phyloP scores from a whole-genome alignment of 1,140 invertebrate species.

The Rhizoglyphus robini region DNA sequence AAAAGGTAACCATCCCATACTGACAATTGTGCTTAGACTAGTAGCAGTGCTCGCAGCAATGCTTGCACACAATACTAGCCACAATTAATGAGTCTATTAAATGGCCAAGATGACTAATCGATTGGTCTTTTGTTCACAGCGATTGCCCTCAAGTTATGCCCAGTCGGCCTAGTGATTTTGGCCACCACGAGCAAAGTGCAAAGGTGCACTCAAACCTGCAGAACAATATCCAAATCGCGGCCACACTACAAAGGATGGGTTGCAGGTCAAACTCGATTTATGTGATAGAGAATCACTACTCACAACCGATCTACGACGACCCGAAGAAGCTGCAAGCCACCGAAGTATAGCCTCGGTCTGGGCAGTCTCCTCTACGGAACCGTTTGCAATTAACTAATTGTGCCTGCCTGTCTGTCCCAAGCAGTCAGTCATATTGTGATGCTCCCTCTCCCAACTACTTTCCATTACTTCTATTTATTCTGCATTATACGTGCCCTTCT shows the following conservation, averaged over 20 bases:
- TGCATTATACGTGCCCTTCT: neutral
- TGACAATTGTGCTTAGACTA: neutral
- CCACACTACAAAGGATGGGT: constrained; percentile 12
- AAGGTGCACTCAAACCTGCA: constrained; percentile 5
- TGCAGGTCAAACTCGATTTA: constrained; percentile 12
- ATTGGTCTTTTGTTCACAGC: neutral
- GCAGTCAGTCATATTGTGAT: constrained; percentile 10
- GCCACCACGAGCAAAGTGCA: neutral
- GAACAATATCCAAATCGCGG: constrained; percentile 14
- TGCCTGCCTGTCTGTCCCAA: constrained; percentile 1
- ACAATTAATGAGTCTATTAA: constrained; percentile 14
- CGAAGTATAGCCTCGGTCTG: neutral
- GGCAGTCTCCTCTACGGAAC: neutral
- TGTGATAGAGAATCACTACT: constrained; percentile 17
- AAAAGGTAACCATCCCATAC: neutral
- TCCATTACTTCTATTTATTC: neutral
- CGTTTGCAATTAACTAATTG: constrained; percentile 2
- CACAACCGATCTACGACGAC: neutral
- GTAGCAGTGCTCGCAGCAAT: no score
- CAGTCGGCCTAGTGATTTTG: neutral
- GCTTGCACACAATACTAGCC: no score
- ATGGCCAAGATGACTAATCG: neutral
- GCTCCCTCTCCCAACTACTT: neutral
- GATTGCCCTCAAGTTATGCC: neutral
- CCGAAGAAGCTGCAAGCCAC: constrained; percentile 7